These are phyloP conservation scores for Chrysaora quinquecirrha DNA, from an alignment of 30 jellyfish, hydroid and myxozoan genomes.

Conservation along the genomic window DNA sequence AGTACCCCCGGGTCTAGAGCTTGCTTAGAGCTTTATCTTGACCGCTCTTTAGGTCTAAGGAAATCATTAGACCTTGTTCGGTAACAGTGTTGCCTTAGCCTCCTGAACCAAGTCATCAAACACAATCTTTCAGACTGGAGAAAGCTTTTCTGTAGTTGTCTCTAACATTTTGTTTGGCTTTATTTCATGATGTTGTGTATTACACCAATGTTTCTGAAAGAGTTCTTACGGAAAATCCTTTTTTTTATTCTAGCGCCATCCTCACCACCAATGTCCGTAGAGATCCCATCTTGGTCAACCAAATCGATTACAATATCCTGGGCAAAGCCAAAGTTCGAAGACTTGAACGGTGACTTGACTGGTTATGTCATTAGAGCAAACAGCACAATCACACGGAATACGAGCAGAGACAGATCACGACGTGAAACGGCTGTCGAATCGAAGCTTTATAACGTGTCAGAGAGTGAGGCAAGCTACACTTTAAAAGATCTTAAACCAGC, in stretches of 20 bases:
- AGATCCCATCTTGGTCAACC: slow-evolving; percentile 62
- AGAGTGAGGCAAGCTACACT: slow-evolving; percentile 31
- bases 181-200: no score
- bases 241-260: slow-evolving; percentile 59
- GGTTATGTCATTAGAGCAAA: slow-evolving; percentile 48
- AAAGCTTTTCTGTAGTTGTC: no score
- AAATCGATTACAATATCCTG: slow-evolving; percentile 55
- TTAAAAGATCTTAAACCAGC: slow-evolving; percentile 73
- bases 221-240: no score
- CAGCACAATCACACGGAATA: not conserved
- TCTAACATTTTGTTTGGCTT: no score
- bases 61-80: no score
- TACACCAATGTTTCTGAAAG: no score
- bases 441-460: slow-evolving; percentile 13
- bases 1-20: no score
- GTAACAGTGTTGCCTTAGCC: no score
- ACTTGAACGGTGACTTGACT: slow-evolving; percentile 50
- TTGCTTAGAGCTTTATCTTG: no score
- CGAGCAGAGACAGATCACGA: slow-evolving; percentile 20
- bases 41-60: no score
- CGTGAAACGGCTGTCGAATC: slow-evolving; percentile 26
- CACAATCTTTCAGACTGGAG: no score
- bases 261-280: slow-evolving; percentile 40
- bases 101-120: no score
- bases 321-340: slow-evolving; percentile 37